Percentiles rank a stretch among this genome's conserved stretches.
phyloP scores from a whole-genome alignment of 2,888 invertebrate species.

The Agriopis marginaria region DNA sequence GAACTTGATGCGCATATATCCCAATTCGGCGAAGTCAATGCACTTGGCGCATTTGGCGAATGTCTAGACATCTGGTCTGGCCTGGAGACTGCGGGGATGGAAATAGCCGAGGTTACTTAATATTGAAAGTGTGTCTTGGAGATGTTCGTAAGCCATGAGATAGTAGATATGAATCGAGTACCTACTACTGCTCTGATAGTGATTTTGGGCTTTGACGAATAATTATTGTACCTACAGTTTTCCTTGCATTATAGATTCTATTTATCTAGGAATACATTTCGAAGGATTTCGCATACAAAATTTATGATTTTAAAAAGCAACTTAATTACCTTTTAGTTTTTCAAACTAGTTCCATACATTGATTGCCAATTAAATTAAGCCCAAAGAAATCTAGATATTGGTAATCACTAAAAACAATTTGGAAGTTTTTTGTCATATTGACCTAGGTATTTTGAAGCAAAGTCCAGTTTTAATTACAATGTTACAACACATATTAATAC shows the following conservation, averaged over 20 bases:
- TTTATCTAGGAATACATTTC: no score
- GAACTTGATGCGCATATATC: constrained; percentile 71
- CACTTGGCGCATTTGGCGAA: constrained; percentile 57
- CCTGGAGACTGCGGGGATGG: constrained; percentile 25
- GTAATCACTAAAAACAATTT: neutral
- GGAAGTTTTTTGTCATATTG: neutral
- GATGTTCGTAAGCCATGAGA: constrained; percentile 5
- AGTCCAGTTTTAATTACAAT: neutral
- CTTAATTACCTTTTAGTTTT: no score
- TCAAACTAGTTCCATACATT: no score
- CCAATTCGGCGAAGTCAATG: constrained; percentile 68
- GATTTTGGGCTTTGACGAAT: no score
- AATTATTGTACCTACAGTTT: no score
- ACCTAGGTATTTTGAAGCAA: neutral
- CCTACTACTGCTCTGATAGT: no score
- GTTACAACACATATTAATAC: neutral
- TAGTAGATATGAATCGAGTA: no score
- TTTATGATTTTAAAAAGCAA: no score
- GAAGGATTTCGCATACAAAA: no score
- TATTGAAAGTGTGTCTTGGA: constrained; percentile 15
- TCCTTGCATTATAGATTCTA: no score
- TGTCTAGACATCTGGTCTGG: constrained; percentile 57
- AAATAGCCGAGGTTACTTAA: constrained; percentile 37
- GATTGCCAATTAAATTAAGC: no score
- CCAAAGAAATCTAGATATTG: neutral